A percentile compares a stretch with the other conserved stretches of the same genome.
Conservation (phyloP, 2,888 invertebrate genomes). For the Pandemis corylana region DNA sequence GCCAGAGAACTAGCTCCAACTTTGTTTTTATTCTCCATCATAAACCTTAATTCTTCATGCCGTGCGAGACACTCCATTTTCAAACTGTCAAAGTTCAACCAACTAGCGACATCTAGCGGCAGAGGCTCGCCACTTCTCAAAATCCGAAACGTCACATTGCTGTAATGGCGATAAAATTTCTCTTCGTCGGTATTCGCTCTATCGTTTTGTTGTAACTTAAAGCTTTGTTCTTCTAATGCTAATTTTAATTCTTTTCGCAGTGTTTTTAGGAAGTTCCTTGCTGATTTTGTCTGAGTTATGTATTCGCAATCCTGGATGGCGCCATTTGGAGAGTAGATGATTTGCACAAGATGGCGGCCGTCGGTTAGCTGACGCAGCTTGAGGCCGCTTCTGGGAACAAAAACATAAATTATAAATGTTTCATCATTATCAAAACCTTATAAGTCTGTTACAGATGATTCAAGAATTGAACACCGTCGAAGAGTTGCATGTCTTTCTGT, state of each 20-base stretch:
- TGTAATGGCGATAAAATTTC: constrained; percentile 72
- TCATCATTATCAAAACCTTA: too few relatives aligned
- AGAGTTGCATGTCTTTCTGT: too few relatives aligned
- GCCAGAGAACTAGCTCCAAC: constrained; percentile 60
- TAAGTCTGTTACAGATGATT: too few relatives aligned
- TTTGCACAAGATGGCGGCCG: constrained; percentile 87
- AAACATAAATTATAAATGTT: constrained; percentile 36
- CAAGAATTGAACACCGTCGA: too few relatives aligned
- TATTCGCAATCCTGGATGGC: constrained; percentile 88
- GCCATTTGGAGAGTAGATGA: constrained; percentile 87
- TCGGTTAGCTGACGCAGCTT: constrained; percentile 88
- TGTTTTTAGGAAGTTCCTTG: constrained; percentile 85
- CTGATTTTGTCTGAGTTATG: constrained; percentile 81
- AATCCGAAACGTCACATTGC: constrained; percentile 84
- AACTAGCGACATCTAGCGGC: constrained; percentile 79
- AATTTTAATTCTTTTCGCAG: constrained; percentile 84
- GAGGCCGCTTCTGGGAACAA: constrained; percentile 82
- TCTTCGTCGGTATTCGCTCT: constrained; percentile 57
- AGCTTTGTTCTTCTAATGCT: constrained; percentile 72
- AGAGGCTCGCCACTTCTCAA: constrained; percentile 76
- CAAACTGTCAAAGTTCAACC: constrained; percentile 86
- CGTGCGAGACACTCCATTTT: constrained; percentile 82
- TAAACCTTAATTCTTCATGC: constrained; percentile 71
- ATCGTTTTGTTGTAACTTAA: constrained; percentile 61
- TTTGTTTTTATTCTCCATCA: constrained; percentile 71